Evolutionary conservation across 2,888 invertebrate species (phyloP).

Genomic region (Rotaria macrura): DNA sequence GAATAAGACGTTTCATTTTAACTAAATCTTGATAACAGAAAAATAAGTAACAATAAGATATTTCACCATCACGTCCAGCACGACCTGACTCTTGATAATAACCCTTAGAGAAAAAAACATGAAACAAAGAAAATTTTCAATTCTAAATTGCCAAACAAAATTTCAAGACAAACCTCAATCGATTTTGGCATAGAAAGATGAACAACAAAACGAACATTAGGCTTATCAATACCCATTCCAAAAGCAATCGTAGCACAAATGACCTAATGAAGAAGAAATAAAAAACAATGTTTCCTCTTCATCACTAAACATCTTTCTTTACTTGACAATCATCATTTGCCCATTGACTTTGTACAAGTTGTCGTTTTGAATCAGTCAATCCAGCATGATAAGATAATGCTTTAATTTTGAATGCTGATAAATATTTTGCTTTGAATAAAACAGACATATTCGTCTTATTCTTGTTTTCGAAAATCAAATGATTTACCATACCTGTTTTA

Average conservation of each 20-base stretch:
- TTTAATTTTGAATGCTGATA: conserved; percentile 40
- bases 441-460: no score
- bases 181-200: conserved; percentile 33
- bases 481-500: conserved; percentile 36
- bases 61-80: conserved; percentile 65
- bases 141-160: no score
- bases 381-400: conserved; percentile 71
- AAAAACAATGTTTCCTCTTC: not conserved
- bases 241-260: conserved; percentile 52
- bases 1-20: conserved; percentile 26
- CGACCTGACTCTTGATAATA: conserved; percentile 34
- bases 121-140: no score
- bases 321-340: conserved; percentile 41
- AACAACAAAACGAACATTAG: conserved; percentile 41
- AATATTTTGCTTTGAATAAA: conserved; percentile 35
- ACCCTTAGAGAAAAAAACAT: not conserved
- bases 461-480: no score
- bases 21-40: conserved; percentile 67
- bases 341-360: conserved; percentile 65
- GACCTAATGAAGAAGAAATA: conserved; percentile 38
- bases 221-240: conserved; percentile 52
- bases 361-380: conserved; percentile 59
- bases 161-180: not conserved
- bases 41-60: conserved; percentile 72
- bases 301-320: not conserved